These are phyloP conservation scores for Cephalopachus bancanus DNA, from an alignment of 2,797 vertebrate species.

Conservation along the genomic window DNA sequence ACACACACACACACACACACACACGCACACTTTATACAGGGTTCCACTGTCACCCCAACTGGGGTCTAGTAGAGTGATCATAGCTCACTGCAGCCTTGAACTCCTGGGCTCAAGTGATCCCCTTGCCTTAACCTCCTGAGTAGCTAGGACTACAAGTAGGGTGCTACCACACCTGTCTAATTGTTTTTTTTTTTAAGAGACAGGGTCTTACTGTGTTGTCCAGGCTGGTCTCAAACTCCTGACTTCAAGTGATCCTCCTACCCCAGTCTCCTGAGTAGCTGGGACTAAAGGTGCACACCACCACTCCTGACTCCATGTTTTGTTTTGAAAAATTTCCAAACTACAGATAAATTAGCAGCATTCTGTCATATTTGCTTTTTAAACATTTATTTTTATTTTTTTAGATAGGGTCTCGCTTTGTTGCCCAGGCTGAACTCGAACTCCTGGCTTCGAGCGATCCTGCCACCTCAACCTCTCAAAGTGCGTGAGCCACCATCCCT, in stretches of 20 bases:
- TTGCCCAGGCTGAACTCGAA: no score
- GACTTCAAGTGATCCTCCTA: not conserved
- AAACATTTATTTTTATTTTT: no score
- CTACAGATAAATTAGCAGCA: not conserved
- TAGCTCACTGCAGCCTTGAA: not conserved
- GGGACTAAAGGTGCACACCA: not conserved
- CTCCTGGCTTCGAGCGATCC: no score
- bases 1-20: no score
- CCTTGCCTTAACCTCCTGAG: not conserved
- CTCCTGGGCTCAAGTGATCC: not conserved
- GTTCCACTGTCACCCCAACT: no score
- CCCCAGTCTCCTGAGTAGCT: not conserved
- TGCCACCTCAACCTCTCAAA: no score
- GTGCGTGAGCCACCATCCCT: no score
- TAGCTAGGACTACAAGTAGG: not conserved
- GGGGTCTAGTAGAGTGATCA: not conserved
- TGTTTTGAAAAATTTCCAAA: conserved; percentile 19
- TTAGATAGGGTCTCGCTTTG: no score
- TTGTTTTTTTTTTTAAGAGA: not conserved
- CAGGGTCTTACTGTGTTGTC: not conserved
- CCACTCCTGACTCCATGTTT: not conserved
- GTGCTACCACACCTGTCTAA: not conserved
- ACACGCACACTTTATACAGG: not conserved
- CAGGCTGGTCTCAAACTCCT: not conserved
- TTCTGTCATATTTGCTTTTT: not conserved